Base-by-base conservation (phyloP, 2,113 vertebrate species). In the Vimba vimba region DNA sequence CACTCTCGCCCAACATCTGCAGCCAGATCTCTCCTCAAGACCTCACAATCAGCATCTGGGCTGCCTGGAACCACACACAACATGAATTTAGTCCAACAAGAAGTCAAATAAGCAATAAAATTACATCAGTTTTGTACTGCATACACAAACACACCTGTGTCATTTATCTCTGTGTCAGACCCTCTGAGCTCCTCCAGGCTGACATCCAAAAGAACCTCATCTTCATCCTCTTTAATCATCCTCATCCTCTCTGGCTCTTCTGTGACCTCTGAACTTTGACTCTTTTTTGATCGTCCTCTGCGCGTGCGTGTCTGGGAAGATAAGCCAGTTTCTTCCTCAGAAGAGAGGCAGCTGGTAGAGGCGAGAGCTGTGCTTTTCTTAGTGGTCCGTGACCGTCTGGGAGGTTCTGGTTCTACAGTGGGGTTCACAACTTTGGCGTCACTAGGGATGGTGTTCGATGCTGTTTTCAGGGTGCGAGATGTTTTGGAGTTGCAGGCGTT, bases 231-330 rank as follows among this genome's bases (percentile, higher is more conserved):
- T 13, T 89, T 87, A 4, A 94, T 93, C 64, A 95, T 91, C 84
- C 96, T 95, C 94, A 97, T 94, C 59, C 91, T 88, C 86, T 97
- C 97, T 8, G 90, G 91, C 59, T 93, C 92, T n/a, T 94, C 94
- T 12, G 60, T 0, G 5, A 57, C 25, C 2, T 36, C 90, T 27
- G 79, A 69, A 57, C 36, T 83, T 9, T 3, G 60, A 52, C 81
- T 89, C 43, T 85, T 87, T 19, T 86, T 92, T 33, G 86, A 30
- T 60, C 90, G 88, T 80, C 92, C 87, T 52, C 78, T 91, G 76
- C 85, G 78, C 74, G 8, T 68, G 66, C 21, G 89, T 60, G 60
- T 91, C 84, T 9, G 36, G n/a, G 33, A 9, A 12, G 33, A 71
- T 12, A 1, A 30, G 4, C 83, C 85, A 0, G 23, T 3, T 8